These are phyloP conservation scores for Acronicta leporina DNA, from an alignment of 2,888 invertebrate genomes.

Conservation along the genomic window DNA sequence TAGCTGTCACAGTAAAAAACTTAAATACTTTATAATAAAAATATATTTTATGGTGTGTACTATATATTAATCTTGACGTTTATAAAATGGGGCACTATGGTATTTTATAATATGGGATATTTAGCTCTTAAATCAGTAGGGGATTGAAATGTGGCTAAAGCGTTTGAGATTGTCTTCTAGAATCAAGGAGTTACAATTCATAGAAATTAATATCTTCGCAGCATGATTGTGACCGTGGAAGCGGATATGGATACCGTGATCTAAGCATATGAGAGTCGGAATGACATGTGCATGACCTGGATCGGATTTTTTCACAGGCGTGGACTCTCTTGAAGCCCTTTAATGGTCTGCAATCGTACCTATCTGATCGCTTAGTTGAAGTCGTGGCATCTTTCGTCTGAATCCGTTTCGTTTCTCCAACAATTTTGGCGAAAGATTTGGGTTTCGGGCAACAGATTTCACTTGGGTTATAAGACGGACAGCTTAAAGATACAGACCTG, in stretches of 20 bases:
- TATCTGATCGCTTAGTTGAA: slow-evolving; percentile 1
- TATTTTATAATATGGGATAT: too few species aligned
- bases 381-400: slow-evolving; percentile 1
- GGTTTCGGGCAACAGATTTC: not conserved
- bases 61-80: too few species aligned
- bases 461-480: not conserved
- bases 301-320: slow-evolving; percentile 2
- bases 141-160: not conserved
- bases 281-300: not conserved
- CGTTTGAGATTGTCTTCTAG: not conserved
- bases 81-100: not conserved
- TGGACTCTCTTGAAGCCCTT: not conserved
- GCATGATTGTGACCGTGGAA: not conserved
- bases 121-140: too few species aligned
- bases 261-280: slow-evolving; percentile 15
- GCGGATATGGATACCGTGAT: not conserved
- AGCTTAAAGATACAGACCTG: not conserved
- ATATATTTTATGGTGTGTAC: too few species aligned
- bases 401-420: not conserved
- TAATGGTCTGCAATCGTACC: slow-evolving; percentile 7
- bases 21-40: too few species aligned
- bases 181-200: not conserved
- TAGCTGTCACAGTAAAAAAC: too few species aligned
- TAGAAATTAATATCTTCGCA: not conserved
- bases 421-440: not conserved